phyloP scores from a whole-genome alignment of 2,888 invertebrate species.

The Agrotis ipsilon region DNA sequence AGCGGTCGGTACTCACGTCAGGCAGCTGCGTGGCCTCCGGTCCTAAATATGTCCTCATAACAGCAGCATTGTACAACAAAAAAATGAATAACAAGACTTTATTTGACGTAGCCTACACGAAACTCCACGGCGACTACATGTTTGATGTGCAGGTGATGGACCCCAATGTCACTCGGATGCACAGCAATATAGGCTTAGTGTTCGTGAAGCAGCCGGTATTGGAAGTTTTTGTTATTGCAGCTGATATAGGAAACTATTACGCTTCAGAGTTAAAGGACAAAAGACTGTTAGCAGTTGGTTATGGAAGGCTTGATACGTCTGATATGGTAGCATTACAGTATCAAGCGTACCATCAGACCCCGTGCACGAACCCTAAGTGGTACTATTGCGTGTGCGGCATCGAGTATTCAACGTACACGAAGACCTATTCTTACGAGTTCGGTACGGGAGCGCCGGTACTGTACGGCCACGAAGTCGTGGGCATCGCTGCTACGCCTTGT shows the following conservation, averaged over 20 bases:
- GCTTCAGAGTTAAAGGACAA: slow-evolving; percentile 75
- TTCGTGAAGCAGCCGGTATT: slow-evolving; percentile 70
- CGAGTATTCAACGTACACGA: slow-evolving; percentile 65
- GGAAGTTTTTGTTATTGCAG: slow-evolving; percentile 68
- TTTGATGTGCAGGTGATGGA: slow-evolving; percentile 68
- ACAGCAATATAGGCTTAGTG: slow-evolving; percentile 81
- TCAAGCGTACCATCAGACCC: slow-evolving; percentile 74
- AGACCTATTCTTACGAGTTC: slow-evolving; percentile 72
- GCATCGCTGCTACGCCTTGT: slow-evolving; percentile 74
- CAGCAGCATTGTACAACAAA: slow-evolving; percentile 71
- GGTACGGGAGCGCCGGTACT: slow-evolving; percentile 81
- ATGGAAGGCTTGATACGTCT: slow-evolving; percentile 67
- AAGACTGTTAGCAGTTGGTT: slow-evolving; percentile 75
- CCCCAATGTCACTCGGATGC: slow-evolving; percentile 72
- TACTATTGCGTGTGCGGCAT: slow-evolving; percentile 82
- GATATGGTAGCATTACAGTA: slow-evolving; percentile 71
- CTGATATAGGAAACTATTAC: slow-evolving; percentile 72
- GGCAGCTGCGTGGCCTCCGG: slow-evolving; percentile 73
- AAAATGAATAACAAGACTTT: slow-evolving; percentile 65
- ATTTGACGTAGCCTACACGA: slow-evolving; percentile 69
- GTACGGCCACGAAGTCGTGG: slow-evolving; percentile 72
- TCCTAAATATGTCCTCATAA: slow-evolving; percentile 73
- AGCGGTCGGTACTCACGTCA: slow-evolving; percentile 77
- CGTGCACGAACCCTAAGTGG: slow-evolving; percentile 82
- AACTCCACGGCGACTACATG: slow-evolving; percentile 74